Conservation (phyloP, 1,140 invertebrate genomes). For the Lerema accius region DNA sequence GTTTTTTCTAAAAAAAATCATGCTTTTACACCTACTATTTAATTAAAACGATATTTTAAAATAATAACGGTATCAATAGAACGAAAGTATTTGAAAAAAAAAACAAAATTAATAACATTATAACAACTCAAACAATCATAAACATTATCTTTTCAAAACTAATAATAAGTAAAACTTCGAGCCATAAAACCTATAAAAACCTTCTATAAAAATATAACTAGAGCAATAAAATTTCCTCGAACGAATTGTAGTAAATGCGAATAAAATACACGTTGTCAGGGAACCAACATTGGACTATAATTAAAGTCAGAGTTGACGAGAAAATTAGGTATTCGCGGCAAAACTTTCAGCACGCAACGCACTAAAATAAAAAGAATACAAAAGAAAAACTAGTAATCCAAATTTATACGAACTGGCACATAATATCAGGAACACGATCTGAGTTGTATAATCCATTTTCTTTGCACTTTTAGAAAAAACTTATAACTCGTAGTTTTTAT, state of each 20-base stretch:
- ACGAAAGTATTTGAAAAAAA: too few relatives aligned
- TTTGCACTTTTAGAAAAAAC: constrained; percentile 27
- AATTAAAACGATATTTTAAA: too few relatives aligned
- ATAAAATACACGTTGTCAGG: constrained; percentile 22
- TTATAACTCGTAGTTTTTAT: constrained; percentile 17
- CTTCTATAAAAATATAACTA: constrained; percentile 11
- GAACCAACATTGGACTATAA: constrained; percentile 36
- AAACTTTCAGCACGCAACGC: constrained; percentile 51
- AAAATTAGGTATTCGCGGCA: constrained; percentile 52
- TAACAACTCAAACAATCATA: too few relatives aligned
- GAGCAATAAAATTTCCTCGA: constrained; percentile 3
- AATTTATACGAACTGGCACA: constrained; percentile 62
- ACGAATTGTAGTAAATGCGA: constrained; percentile 5
- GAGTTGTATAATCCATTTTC: constrained; percentile 57
- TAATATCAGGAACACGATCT: constrained; percentile 58
- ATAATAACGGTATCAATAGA: too few relatives aligned
- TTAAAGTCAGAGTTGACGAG: constrained; percentile 53
- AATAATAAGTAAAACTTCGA: constrained; percentile 5
- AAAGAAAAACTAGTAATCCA: constrained; percentile 30
- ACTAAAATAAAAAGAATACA: constrained; percentile 34
- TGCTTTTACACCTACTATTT: too few relatives aligned
- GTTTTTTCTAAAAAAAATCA: too few relatives aligned
- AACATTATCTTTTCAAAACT: too few relatives aligned
- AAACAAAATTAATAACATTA: too few relatives aligned
- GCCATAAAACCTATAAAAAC: neutral